Evolutionary conservation across 2,888 invertebrate genomes (phyloP), one percentile per base, ranked within the genome.

Genomic region (Hemaris fuciformis): DNA sequence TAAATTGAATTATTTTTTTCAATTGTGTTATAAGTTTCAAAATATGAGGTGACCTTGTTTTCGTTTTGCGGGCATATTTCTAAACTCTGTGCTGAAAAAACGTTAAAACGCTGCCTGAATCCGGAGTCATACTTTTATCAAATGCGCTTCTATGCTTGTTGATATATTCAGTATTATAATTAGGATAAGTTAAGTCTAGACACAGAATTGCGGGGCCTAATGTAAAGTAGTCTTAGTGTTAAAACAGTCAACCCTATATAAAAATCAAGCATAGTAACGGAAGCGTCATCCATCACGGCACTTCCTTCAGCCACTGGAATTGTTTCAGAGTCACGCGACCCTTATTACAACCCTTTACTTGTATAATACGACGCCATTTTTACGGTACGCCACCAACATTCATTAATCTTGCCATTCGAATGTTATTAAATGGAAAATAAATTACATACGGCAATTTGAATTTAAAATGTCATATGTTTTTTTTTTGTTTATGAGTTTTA

Each of bases 251-350:
- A 13, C 56, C 60, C 43, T 62, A 60, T 27, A 27, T 46, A 57
- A 62, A 45, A 61, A 61, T 57, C 57, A 61, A 46, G 61, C 46
- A 57, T 22, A 57, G 61, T 45, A 57, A 61, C 57, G 45, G 45
- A 60, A 71, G 67, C 68, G 61, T 65, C 71, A 73, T 75, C 70
- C 69, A 73, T 75, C 73, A 73, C 62, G 22, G 58, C 62, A 68
- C 64, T 70, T 68, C 70, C 69, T 62, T 59, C 58, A 56, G 62
- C 53, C 53, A 34, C 59, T 64, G 63, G 68, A 71, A 72, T 72
- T 71, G 70, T 69, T 75, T 70, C 66, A 57, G 56, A 66, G 72
- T 75, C 74, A 75, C 75, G 72, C 69, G 46, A 79, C 75, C 75
- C 71, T 75, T 73, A 74, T 76, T 74, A 74, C 67, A 70, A 70